phyloP scores from a whole-genome alignment of 2,888 invertebrate species.

The Isoperla grammatica region DNA sequence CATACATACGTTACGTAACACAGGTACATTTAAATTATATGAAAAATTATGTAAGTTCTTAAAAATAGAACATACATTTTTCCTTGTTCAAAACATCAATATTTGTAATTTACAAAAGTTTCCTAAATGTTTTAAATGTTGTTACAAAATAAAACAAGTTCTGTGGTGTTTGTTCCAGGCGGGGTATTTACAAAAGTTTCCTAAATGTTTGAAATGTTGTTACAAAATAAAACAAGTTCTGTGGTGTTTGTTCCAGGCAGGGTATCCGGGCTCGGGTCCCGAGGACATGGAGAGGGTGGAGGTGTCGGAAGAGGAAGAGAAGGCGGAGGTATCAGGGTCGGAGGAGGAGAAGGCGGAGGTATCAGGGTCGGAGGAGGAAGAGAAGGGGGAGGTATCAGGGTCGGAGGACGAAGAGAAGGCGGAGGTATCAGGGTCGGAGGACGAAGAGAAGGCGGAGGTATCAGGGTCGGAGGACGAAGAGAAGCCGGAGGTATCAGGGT shows the following conservation, averaged over 20 bases:
- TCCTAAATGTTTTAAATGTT: too few species aligned
- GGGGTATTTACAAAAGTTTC: too few species aligned
- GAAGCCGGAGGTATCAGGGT: constrained; percentile 18
- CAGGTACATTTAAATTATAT: too few species aligned
- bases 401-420: constrained; percentile 19
- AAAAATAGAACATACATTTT: too few species aligned
- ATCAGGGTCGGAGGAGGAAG: constrained; percentile 40
- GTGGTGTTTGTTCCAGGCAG: constrained; percentile 57
- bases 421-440: constrained; percentile 18
- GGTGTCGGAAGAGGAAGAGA: constrained; percentile 43
- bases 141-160: too few species aligned
- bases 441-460: constrained; percentile 24
- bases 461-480: constrained; percentile 12
- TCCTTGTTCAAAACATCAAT: too few species aligned
- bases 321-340: constrained; percentile 41
- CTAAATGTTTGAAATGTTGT: too few species aligned
- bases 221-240: too few species aligned
- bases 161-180: too few species aligned
- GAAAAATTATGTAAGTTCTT: too few species aligned
- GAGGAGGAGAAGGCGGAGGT: constrained; percentile 57
- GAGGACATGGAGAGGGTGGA: constrained; percentile 58
- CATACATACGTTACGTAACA: too few species aligned
- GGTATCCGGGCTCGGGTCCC: constrained; percentile 64
- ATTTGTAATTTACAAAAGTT: too few species aligned
- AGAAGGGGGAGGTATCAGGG: constrained; percentile 32